Conservation (phyloP, 2,797 vertebrate genomes). For the Platyrinchus mystaceus region DNA sequence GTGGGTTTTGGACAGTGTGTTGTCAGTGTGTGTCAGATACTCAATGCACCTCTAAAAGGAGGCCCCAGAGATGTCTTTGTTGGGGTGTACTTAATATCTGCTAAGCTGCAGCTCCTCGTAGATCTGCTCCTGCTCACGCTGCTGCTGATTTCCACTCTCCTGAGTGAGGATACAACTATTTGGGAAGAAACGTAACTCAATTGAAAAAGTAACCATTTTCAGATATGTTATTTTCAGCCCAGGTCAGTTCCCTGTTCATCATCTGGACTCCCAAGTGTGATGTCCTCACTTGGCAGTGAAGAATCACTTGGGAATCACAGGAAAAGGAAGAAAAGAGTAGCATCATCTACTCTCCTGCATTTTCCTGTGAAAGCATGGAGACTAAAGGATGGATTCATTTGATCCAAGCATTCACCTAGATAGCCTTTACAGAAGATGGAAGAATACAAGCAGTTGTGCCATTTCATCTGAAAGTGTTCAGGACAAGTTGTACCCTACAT, state of each 20-base stretch:
- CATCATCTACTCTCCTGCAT: not conserved
- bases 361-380: not conserved
- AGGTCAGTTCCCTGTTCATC: not conserved
- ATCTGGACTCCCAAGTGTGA: not conserved
- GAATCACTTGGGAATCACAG: not conserved
- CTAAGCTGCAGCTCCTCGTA: not conserved
- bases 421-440: not conserved
- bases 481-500: not conserved
- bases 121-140: not conserved
- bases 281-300: not conserved
- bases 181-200: not conserved
- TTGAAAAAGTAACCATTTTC: not conserved
- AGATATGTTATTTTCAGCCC: not conserved
- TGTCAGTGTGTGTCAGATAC: not conserved
- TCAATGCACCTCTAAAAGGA: fast-evolving
- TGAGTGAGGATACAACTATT: not conserved
- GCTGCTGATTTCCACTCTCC: not conserved
- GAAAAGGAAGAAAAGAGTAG: not conserved
- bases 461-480: not conserved
- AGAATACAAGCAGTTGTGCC: not conserved
- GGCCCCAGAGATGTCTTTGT: fast-evolving
- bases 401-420: not conserved
- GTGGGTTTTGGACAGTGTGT: not conserved
- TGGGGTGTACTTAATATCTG: not conserved
- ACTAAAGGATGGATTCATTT: not conserved